A percentile compares a stretch with the other conserved stretches of the same genome.
Evolutionary conservation across 2,888 invertebrate species (phyloP).

Genomic region (Monoplex corrugatus): DNA sequence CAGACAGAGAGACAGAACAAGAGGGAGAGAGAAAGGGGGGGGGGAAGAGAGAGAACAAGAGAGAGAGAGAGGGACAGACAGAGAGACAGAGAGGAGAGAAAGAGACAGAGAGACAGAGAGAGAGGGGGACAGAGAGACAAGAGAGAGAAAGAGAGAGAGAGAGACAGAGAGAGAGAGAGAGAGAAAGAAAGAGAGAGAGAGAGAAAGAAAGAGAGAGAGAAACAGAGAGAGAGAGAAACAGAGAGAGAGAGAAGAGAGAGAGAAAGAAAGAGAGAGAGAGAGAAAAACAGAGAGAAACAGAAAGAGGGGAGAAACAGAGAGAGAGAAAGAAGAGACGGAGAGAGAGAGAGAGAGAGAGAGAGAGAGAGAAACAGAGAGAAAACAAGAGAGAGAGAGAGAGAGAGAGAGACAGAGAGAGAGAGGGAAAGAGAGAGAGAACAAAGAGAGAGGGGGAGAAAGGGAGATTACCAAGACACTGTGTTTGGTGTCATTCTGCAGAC

Average conservation of each 20-base stretch:
- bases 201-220: neutral
- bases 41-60: neutral
- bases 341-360: neutral
- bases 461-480: neutral
- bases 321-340: neutral
- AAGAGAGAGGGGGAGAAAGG: neutral
- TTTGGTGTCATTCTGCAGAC: slow-evolving; percentile 26
- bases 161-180: neutral
- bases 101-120: too few species aligned
- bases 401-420: slow-evolving; percentile 27
- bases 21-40: neutral
- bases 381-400: neutral
- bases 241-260: neutral
- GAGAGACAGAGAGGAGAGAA: neutral
- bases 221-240: neutral
- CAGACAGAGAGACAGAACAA: neutral
- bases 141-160: neutral
- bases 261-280: neutral
- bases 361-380: neutral
- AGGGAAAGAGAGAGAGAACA: slow-evolving; percentile 7
- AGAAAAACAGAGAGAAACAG: neutral
- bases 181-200: neutral
- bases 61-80: neutral
- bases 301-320: neutral
- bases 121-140: neutral